phyloP scores from a whole-genome alignment of 2,113 vertebrate species.

The Propithecus coquereli region DNA sequence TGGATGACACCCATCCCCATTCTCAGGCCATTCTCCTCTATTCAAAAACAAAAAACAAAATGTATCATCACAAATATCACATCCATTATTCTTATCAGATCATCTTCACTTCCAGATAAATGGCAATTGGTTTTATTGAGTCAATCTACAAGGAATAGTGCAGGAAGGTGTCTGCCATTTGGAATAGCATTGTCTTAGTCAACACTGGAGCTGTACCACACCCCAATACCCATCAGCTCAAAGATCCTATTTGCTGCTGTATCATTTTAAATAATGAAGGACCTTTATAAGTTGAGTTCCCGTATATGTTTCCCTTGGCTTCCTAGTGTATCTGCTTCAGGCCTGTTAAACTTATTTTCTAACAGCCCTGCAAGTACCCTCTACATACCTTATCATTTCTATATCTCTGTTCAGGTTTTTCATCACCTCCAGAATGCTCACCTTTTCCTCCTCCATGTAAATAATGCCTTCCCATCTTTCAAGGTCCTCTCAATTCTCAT shows the following conservation, averaged over 20 bases:
- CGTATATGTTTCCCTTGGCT: not conserved
- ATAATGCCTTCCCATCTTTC: not conserved
- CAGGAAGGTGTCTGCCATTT: not conserved
- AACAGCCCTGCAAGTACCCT: not conserved
- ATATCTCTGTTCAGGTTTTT: not conserved
- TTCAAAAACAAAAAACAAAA: not conserved
- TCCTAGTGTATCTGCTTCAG: not conserved
- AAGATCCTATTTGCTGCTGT: not conserved
- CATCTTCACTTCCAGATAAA: constrained; percentile 2
- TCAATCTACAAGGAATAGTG: not conserved
- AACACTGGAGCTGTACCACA: not conserved
- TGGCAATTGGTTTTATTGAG: constrained; percentile 13
- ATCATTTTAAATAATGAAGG: constrained; percentile 4
- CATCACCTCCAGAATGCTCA: not conserved
- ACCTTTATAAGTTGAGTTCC: not conserved
- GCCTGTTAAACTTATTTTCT: not conserved
- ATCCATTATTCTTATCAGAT: not conserved
- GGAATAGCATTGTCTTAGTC: not conserved
- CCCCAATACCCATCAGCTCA: not conserved
- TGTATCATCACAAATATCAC: not conserved
- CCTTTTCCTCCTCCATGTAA: not conserved
- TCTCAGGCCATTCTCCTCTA: not conserved
- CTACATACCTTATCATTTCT: not conserved
- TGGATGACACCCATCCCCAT: not conserved
- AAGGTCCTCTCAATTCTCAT: not conserved